Percentiles rank a stretch among this genome's conserved stretches.
Evolutionary conservation across 2,113 vertebrate genomes (phyloP).

Genomic region (Pseudorectes ferrugineus): DNA sequence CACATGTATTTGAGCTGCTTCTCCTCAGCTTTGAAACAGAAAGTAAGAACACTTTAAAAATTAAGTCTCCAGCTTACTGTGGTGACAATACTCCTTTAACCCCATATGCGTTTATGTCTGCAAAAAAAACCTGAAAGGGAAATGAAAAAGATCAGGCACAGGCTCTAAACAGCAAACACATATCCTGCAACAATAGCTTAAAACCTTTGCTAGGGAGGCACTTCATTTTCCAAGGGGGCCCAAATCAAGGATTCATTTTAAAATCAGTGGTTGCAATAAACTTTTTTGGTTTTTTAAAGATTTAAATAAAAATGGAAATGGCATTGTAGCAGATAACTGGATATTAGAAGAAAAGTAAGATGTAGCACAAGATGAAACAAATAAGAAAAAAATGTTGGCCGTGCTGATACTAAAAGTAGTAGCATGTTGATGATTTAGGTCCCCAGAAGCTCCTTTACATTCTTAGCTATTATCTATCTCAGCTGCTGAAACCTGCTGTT

Average conservation of each 20-base stretch:
- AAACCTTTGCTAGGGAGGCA: conserved; percentile 1
- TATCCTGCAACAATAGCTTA: background rate
- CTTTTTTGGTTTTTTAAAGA: conserved; percentile 13
- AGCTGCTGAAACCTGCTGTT: conserved; percentile 79
- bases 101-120: background rate
- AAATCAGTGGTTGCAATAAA: conserved; percentile 43
- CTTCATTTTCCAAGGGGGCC: background rate
- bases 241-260: background rate
- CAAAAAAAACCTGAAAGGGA: background rate
- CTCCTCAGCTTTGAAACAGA: background rate
- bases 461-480: conserved; percentile 73
- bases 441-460: conserved; percentile 67
- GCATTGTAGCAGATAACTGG: conserved; percentile 27
- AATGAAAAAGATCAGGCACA: background rate
- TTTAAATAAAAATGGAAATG: background rate
- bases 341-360: conserved; percentile 34
- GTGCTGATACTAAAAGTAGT: conserved; percentile 72
- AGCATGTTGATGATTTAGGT: conserved; percentile 67
- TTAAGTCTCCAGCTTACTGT: background rate
- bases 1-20: background rate
- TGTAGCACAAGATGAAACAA: conserved; percentile 66
- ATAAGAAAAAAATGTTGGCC: conserved; percentile 52
- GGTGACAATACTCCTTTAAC: conserved; percentile 6
- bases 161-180: conserved; percentile 19
- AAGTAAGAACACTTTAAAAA: conserved; percentile 32